Base-by-base conservation (phyloP, 1,140 invertebrate genomes). In the Bacillus rossius region DNA sequence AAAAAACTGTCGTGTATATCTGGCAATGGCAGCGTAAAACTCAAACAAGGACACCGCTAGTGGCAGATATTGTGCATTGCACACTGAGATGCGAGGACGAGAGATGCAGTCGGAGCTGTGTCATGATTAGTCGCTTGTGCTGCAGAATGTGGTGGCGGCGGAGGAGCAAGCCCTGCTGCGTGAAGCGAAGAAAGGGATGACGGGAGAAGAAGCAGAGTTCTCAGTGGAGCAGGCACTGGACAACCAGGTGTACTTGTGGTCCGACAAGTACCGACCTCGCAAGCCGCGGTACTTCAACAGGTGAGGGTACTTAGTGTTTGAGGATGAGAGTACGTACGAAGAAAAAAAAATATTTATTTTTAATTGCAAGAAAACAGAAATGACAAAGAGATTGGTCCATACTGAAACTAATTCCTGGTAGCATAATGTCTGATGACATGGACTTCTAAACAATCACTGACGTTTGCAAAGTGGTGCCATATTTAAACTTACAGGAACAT, bases 231-330 rank as follows among this genome's bases (percentile, higher is more conserved):
- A 91, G 10, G 78, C 84, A 2, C 69, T 96, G 23, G 90, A 93
- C 64, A 86, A 87, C 54, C 90, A 94, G 73, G 85, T 92, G 2
- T 96, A 96, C 70, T 73, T 97, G 4, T 99, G 97, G 94, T 95
- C 95, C 0, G 96, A 99, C 69, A 99, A 99, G 75, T 99, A 99
- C 73, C 77, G 96, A 10, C 97, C 97, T 0, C 75, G 96, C 19
- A 99, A 99, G 74, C 97, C 97, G 1, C 75, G 96, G 52, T 99
- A 99, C 75, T 98, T 99, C 75, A 99, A 99, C 78, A 84, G 96
- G 60, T 73, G 65, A 41, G 22, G n/a, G 41, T 19, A 13, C 13
- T 34, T 22, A 42, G 59, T 80, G 61, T 82, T 81, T n/a, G 20
- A 34, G 29, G 37, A 40, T 57, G 54, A 16, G 47, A 42, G n/a